Evolutionary conservation across 2,113 vertebrate species (phyloP).

Genomic region (Chaenogobius annularis): DNA sequence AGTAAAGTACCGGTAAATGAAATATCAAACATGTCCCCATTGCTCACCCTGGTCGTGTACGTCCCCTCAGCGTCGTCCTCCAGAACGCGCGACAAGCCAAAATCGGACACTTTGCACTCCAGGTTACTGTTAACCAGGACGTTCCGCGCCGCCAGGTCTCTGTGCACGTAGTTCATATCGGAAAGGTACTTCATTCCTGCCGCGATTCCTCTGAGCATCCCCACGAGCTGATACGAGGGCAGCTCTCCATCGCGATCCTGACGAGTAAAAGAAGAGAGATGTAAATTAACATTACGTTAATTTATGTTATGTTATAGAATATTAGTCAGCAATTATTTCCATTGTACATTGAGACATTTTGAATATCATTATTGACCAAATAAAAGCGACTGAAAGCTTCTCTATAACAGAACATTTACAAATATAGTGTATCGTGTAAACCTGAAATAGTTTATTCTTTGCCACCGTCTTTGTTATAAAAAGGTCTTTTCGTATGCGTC

Average conservation of each 20-base stretch:
- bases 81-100: conserved; percentile 90
- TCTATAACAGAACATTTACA: no score
- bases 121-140: conserved; percentile 91
- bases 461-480: no score
- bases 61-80: conserved; percentile 95
- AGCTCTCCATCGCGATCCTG: conserved; percentile 92
- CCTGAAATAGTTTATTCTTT: no score
- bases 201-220: conserved; percentile 91
- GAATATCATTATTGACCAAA: no score
- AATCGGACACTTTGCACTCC: conserved; percentile 97
- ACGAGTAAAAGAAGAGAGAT: conserved; percentile 6
- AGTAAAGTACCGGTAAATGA: not conserved
- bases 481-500: no score
- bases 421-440: no score
- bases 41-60: conserved; percentile 94
- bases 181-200: conserved; percentile 96
- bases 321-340: no score
- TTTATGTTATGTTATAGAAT: no score
- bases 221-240: conserved; percentile 85
- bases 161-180: conserved; percentile 95
- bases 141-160: conserved; percentile 93
- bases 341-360: no score
- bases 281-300: no score
- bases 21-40: not conserved
- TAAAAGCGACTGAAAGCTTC: no score